phyloP scores from a whole-genome alignment of 2,888 invertebrate genomes.

The Nomada ferruginata region DNA sequence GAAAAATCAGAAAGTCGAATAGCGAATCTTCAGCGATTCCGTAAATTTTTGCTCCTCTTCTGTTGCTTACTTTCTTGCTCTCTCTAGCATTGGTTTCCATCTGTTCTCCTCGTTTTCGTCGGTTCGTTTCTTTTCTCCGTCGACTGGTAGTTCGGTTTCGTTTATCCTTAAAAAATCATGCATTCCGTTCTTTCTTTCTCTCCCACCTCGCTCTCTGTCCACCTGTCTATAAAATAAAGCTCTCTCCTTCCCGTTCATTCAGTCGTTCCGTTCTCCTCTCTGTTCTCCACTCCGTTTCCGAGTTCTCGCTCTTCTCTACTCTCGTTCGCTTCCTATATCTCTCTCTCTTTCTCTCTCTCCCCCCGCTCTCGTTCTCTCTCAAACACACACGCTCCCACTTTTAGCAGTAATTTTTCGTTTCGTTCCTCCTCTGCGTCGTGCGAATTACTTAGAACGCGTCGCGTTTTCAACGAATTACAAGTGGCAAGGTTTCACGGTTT shows the following conservation, averaged over 20 bases:
- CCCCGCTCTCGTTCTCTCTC: constrained; percentile 22
- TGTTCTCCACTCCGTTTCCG: constrained; percentile 32
- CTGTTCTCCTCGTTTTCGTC: constrained; percentile 32
- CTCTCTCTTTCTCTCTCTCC: constrained; percentile 23
- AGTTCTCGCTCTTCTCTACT: constrained; percentile 15
- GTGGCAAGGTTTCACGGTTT: constrained; percentile 60
- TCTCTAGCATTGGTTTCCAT: neutral
- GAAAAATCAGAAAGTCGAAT: constrained; percentile 80
- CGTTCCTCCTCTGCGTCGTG: constrained; percentile 46
- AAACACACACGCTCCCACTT: constrained; percentile 49
- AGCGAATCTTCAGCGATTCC: constrained; percentile 72
- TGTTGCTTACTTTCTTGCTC: constrained; percentile 12
- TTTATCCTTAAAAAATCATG: constrained; percentile 53
- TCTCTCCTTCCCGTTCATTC: constrained; percentile 58
- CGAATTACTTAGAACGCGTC: constrained; percentile 72
- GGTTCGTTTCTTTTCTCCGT: constrained; percentile 46
- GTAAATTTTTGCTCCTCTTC: constrained; percentile 38
- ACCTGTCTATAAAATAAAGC: constrained; percentile 34
- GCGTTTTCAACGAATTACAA: constrained; percentile 69
- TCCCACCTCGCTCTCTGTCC: constrained; percentile 54
- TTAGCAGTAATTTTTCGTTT: constrained; percentile 16
- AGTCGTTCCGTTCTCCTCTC: constrained; percentile 58
- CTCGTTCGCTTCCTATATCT: constrained; percentile 17
- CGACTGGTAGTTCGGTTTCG: constrained; percentile 22
- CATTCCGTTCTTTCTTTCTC: constrained; percentile 52